Conservation (phyloP, 53 echinoderm and acorn worm genomes). For the Arbacia lixula region DNA sequence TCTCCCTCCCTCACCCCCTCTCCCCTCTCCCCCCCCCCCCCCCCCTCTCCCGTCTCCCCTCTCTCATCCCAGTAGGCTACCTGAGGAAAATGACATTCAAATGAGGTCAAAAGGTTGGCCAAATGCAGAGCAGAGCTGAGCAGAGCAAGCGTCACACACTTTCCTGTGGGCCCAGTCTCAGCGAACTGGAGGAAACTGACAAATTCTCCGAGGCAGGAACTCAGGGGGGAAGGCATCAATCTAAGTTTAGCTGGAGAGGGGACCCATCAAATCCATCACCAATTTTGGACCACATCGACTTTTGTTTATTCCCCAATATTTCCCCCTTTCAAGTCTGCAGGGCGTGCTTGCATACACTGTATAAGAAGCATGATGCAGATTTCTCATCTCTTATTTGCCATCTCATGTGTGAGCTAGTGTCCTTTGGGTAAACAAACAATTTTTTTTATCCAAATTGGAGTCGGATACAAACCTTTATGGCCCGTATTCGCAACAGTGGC, state of each 20-base stretch:
- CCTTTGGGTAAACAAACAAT: too few relatives aligned
- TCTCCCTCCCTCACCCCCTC: neutral
- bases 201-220: constrained; percentile 21
- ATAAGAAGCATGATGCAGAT: too few relatives aligned
- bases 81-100: neutral
- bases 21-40: neutral
- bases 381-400: too few relatives aligned
- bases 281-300: neutral
- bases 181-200: constrained; percentile 22
- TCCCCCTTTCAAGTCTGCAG: too few relatives aligned
- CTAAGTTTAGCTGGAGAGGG: constrained; percentile 10
- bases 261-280: neutral
- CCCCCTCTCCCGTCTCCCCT: neutral
- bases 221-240: constrained; percentile 20
- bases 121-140: neutral
- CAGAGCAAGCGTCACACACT: neutral
- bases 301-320: too few relatives aligned
- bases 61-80: neutral
- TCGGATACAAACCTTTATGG: too few relatives aligned
- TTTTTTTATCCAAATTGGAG: too few relatives aligned
- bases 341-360: too few relatives aligned
- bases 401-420: too few relatives aligned
- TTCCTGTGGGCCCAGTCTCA: neutral
- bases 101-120: constrained; percentile 18
- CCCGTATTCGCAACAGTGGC: too few relatives aligned